Base-by-base conservation (phyloP, 2,888 invertebrate genomes). In the Ichneumon xanthorius region DNA sequence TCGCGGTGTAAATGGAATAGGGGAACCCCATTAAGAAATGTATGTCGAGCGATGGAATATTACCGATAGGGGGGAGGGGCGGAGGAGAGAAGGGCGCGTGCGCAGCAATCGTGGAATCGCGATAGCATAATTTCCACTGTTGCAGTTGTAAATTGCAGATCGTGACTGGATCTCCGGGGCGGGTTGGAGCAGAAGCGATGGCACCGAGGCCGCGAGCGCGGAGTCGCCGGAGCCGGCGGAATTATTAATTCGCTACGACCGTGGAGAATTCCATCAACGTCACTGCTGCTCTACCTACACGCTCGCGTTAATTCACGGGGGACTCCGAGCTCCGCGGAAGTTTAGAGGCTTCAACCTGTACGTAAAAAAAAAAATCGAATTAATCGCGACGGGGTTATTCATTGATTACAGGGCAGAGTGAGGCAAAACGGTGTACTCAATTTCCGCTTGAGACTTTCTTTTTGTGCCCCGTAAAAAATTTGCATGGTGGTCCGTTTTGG, bases 141-240 rank as follows among this genome's bases (percentile, higher is more conserved):
- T 83, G 85, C 85, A 83, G 85, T 86, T 86, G 85, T 86, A 86
- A 86, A 86, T 86, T 86, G 77, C 85, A 76, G 63, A 86, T 86
- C 85, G 85, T 83, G 83, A 86, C 85, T 83, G 55, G 26, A 80
- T 73, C 83, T 77, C 77, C 73, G 30, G 26, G 14, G 77, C 40
- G 58, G 40, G 40, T 58, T 22, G 53, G 37, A 48, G 73, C 63
- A 37, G n/a, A 72, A 40, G 76, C 76, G 22, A 50, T 65, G 40
- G 45, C 40, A 73, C 73, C 48, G 58, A 14, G 58, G 58, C 58
- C 26, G 58, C 58, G 22, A 26, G 22, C 73, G 53, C 4, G 26
- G 77, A 63, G 45, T 22, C 80, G 63, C 63, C 22, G 1, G 45
- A 67, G 71, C 45, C 67, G 72, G 72, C 72, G 76, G 72, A 85